Evolutionary conservation across 2,113 vertebrate genomes (phyloP), one percentile per base, ranked within the genome.

Genomic region (Caranx ignobilis): DNA sequence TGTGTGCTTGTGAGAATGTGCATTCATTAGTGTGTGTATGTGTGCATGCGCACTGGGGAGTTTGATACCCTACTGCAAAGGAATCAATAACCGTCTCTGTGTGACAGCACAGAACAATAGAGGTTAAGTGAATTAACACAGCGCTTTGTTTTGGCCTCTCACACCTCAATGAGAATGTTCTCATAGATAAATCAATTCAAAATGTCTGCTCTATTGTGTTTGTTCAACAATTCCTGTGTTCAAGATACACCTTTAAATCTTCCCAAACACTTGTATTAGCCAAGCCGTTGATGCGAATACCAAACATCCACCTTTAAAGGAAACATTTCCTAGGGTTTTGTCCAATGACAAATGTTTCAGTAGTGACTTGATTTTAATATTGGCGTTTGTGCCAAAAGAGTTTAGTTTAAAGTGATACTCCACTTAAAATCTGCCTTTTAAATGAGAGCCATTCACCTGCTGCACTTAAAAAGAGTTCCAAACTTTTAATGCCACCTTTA

Each of bases 51-150:
- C 41, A 39, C 1, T n/a, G 61, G 69, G 66, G 74, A 78, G 72
- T 85, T 83, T 86, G 78, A 75, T 65, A 61, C 62, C 57, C 61
- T 83, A 69, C 75, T 73, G 69, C 48, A 74, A 55, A 67, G n/a
- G 60, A 87, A 93, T 93, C 91, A 86, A 91, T 91, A 85, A 26
- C 66, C 21, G 19, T 81, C 75, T 84, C 69, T 76, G 86, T 68
- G 48, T 82, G 84, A 84, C 68, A 62, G 77, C 73, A 80, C 84
- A 63, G 73, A 84, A 89, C 79, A 86, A 87, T 78, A 48, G 74
- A 89, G 83, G 90, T 90, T 90, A 91, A 91, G 71, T 82, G 79
- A 89, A 91, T 90, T 81, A 89, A 81, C 85, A 86, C 57, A 67
- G 75, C 34, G 55, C 75, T 84, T 80, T 90, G 85, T 80, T 87